phyloP scores from a whole-genome alignment of 1,140 invertebrate species.

The Hycleus phaleratus region DNA sequence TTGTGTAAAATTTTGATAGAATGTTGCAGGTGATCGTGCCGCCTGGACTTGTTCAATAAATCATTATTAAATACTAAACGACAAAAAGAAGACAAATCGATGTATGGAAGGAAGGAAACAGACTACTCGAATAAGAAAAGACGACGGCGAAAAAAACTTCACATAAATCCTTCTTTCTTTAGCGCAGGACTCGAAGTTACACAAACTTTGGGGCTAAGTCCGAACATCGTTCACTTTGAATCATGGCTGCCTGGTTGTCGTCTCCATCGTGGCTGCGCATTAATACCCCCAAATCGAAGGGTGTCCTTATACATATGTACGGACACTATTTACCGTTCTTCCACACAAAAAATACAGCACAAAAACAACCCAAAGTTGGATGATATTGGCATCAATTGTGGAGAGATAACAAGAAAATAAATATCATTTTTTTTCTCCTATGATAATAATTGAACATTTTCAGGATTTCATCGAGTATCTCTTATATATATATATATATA shows the following conservation, averaged over 20 bases:
- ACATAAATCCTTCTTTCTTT: conserved; percentile 39
- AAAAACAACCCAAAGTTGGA: too few relatives aligned
- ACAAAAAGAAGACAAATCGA: conserved; percentile 37
- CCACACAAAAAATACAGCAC: too few relatives aligned
- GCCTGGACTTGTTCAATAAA: conserved; percentile 18
- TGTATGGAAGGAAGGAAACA: conserved; percentile 28
- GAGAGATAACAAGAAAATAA: too few relatives aligned
- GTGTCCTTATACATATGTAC: too few relatives aligned
- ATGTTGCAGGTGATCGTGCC: conserved; percentile 13
- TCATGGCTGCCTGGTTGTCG: conserved; percentile 36
- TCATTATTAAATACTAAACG: conserved; percentile 36
- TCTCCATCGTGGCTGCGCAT: conserved; percentile 37
- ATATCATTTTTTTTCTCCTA: too few relatives aligned
- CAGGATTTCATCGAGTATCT: too few relatives aligned
- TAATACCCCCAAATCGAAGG: conserved; percentile 32
- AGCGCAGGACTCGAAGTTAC: conserved; percentile 32
- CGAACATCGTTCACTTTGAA: conserved; percentile 40
- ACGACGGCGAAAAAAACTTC: background rate
- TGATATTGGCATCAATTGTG: too few relatives aligned
- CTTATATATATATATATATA: too few relatives aligned
- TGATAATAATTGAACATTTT: too few relatives aligned
- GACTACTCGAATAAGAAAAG: conserved; percentile 23
- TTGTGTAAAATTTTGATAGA: background rate
- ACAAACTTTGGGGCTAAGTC: conserved; percentile 40
- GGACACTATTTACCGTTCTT: too few relatives aligned